Evolutionary conservation across 2,113 vertebrate species (phyloP), one percentile per base, ranked within the genome.

Genomic region (Calidris pugnax): DNA sequence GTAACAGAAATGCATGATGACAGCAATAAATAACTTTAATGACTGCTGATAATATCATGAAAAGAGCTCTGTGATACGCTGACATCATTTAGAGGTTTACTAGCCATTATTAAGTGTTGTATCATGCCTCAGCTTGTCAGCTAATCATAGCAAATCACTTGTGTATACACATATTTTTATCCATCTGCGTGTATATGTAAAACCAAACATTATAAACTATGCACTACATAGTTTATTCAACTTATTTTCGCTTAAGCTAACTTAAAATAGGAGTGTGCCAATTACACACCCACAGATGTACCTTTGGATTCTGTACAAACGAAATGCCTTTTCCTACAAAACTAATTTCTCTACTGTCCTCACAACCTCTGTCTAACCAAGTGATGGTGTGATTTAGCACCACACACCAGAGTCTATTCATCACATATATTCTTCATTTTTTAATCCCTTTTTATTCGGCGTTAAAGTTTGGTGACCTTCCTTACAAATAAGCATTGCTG

Each of bases 11-110:
- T 90, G 77, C 53, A 86, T 95, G 94, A 97, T 96, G 95, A 97
- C 90, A 97, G 97, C 95, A 98, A 98, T 98, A 98, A 98, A 97
- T 97, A 97, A 97, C 63, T 91, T 48, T 94, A 93, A 96, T 89
- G 90, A 94, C 95, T 96, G 69, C 90, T 92, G 95, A 90, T 97
- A 97, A 89, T 96, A 97, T 97, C 62, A 90, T 90, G 81, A 77
- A 83, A 93, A 93, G 91, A 78, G 20, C 41, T 95, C 72, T 87
- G 90, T 96, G 85, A 96, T 96, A 90, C 39, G 45, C 43, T 93
- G 85, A 96, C 92, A 97, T 96, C 88, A 91, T 67, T 97, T 94
- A 97, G 87, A 94, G 78, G 80, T 96, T 97, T 95, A 94, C 67
- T 74, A 96, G 80, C 64, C 76, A 60, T 95, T 92, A 92, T 93